Evolutionary conservation across 2,888 invertebrate genomes (phyloP).

Genomic region (Orthosia gracilis): DNA sequence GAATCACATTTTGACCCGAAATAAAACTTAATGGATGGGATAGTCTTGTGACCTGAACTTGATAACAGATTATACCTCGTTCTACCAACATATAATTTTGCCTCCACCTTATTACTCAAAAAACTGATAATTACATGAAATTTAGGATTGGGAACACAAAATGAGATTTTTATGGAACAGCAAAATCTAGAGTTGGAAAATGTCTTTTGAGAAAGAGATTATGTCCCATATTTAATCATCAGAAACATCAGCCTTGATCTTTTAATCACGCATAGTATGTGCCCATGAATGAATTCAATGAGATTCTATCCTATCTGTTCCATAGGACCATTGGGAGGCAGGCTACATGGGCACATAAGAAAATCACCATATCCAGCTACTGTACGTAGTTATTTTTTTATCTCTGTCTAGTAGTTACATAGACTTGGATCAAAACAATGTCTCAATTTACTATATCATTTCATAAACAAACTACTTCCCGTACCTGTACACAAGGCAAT

Average conservation of each 20-base stretch:
- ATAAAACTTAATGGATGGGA: neutral
- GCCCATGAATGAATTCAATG: neutral
- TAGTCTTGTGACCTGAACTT: neutral
- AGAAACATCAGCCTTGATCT: too few relatives aligned
- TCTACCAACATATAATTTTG: too few relatives aligned
- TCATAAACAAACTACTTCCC: conserved; percentile 41
- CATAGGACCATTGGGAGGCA: neutral
- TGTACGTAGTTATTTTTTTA: neutral
- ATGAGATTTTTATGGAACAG: neutral
- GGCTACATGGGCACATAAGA: neutral
- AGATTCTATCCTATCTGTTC: neutral
- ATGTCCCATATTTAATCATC: neutral
- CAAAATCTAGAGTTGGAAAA: neutral
- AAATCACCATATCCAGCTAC: too few relatives aligned
- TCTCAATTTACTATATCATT: conserved; percentile 12
- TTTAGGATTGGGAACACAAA: neutral
- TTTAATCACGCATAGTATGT: neutral
- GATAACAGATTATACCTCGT: too few relatives aligned
- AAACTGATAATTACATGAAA: neutral
- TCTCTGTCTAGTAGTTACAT: neutral
- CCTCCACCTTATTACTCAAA: neutral
- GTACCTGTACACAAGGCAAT: conserved; percentile 58
- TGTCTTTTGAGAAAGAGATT: neutral
- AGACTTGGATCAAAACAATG: conserved; percentile 25
- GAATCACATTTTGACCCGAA: neutral